phyloP scores from a whole-genome alignment of 2,113 vertebrate genomes.

The Hippocampus zosterae region DNA sequence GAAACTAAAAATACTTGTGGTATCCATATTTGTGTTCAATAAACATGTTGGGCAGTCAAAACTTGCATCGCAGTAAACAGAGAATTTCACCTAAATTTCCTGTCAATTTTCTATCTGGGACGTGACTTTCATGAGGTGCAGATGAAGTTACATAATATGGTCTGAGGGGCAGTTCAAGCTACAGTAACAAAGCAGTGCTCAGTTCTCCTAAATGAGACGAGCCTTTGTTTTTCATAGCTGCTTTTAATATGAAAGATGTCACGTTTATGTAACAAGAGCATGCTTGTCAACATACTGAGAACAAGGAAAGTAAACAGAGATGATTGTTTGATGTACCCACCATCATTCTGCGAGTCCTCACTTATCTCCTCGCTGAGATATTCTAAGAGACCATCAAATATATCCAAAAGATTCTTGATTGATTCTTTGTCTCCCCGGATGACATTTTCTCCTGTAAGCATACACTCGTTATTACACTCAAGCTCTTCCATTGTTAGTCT shows the following conservation, averaged over 20 bases:
- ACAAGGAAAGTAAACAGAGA: background rate
- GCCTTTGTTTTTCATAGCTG: constrained; percentile 1
- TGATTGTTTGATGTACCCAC: constrained; percentile 55
- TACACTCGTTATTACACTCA: background rate
- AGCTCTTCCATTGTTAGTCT: background rate
- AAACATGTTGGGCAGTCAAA: constrained; percentile 6
- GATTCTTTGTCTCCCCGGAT: constrained; percentile 85
- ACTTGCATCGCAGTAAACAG: constrained; percentile 3
- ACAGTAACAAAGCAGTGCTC: constrained; percentile 27
- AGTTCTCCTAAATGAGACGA: constrained; percentile 20
- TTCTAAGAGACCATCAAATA: constrained; percentile 93
- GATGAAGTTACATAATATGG: constrained; percentile 18
- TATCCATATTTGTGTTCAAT: background rate
- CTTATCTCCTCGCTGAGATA: constrained; percentile 88
- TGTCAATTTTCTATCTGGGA: background rate
- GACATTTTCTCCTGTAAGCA: constrained; percentile 86
- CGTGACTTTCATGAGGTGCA: constrained; percentile 17
- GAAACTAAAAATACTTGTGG: background rate
- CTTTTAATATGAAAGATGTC: constrained; percentile 16
- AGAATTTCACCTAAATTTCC: background rate
- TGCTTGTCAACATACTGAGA: background rate
- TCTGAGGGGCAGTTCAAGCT: background rate
- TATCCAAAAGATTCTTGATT: constrained; percentile 90
- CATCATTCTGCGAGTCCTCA: constrained; percentile 75
- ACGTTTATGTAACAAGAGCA: constrained; percentile 7